A percentile compares a stretch with the other conserved stretches of the same genome.
phyloP scores from a whole-genome alignment of 2,113 vertebrate genomes.

The Semicossyphus pulcher region DNA sequence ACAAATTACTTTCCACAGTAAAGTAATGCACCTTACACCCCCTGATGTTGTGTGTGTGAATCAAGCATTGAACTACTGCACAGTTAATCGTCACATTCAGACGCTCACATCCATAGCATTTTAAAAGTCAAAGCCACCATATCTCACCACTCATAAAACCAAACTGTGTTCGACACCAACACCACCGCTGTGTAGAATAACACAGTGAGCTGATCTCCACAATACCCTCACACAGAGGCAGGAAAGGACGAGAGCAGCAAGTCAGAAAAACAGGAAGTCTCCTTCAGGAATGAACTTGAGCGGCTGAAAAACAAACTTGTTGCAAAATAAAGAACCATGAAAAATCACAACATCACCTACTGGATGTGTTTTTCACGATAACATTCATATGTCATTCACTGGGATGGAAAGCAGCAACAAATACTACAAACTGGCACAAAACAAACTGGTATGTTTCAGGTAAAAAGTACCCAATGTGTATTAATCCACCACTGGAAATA shows the following conservation, averaged over 20 bases:
- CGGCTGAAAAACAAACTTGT: constrained; percentile 38
- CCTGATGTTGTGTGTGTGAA: no score
- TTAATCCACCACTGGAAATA: background rate
- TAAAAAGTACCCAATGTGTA: background rate
- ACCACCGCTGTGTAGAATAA: background rate
- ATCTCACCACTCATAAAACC: background rate
- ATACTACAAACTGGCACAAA: background rate
- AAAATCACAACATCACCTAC: background rate
- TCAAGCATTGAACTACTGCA: background rate
- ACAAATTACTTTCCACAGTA: no score
- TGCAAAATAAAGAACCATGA: constrained; percentile 16
- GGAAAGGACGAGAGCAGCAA: constrained; percentile 60
- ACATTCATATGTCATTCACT: background rate
- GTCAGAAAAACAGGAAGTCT: constrained; percentile 71
- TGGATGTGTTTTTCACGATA: background rate
- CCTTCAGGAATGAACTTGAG: constrained; percentile 56
- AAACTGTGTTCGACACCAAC: constrained; percentile 24
- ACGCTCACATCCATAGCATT: background rate
- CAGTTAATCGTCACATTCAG: background rate
- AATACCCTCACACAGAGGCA: constrained; percentile 30
- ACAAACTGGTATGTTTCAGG: background rate
- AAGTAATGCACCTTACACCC: no score
- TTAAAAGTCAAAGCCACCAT: constrained; percentile 8
- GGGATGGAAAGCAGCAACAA: background rate
- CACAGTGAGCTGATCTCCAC: constrained; percentile 26